Base-by-base conservation (phyloP, 2,113 vertebrate species). In the Serinus canaria region DNA sequence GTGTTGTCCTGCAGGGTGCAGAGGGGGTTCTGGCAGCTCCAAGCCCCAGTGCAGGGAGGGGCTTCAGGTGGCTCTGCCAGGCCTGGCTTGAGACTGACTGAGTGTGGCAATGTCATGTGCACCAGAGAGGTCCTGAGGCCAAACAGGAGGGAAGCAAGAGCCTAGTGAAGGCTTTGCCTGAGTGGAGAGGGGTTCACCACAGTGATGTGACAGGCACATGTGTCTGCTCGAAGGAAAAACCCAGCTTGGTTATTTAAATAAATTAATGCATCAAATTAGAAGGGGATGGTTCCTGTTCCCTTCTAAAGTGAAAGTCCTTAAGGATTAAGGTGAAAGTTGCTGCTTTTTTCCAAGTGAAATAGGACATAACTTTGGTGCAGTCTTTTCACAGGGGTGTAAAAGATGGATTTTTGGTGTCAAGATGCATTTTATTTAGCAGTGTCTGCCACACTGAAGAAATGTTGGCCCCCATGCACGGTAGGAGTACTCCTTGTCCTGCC, bases 381-480 rank as follows among this genome's bases (percentile, higher is more conserved):
- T 43, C 25, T 55, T 75, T 85, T 50, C 30, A 35, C 15, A 13
- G 43, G 8, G 2, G 6, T 62, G 23, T 46, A 72, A 46, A 46
- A 28, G n/a, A 23, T 27, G 35, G 25, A 15, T 72, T 92, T 35
- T 67, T 14, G 7, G 37, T 70, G 70, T 63, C 19, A 67, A 15
- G 41, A 27, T 37, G 22, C 10, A 3, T 56, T 92, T 87, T 27
- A 44, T 39, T 35, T 64, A 52, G 30, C n/a, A 24, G 69, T 2
- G 9, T 23, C 30, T 92, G 64, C 30, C 69, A 33, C 20, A 6
- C 33, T 83, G 43, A 9, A 11, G 19, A 10, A 28, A 2, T 24
- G 1, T 35, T 52, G 35, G 35, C 8, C 10, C 25, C 6, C 0
- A 0, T 39, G 23, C 16, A 27, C 15, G 15, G 11, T 1, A 31